Evolutionary conservation across 1,140 invertebrate species (phyloP), one percentile per base, ranked within the genome.

Genomic region (Oreohelix idahoensis): DNA sequence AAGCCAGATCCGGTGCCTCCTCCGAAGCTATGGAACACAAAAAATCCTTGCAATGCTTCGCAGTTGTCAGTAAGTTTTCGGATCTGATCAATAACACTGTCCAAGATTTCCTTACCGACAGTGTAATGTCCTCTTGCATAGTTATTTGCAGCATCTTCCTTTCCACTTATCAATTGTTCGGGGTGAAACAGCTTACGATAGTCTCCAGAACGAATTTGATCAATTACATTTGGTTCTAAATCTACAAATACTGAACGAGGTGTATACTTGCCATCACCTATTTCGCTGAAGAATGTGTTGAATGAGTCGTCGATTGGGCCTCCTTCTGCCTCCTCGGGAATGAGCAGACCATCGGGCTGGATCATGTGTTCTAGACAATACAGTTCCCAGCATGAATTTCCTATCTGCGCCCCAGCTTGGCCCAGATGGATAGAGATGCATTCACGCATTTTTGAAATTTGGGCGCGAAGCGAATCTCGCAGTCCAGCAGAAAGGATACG

Each of bases 311-410:
- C 95, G 38, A 95, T 95, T 29, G 94, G 94, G 10, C 92, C 89
- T 78, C 89, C 86, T 17, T 88, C 86, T 69, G 87, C 87, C 51
- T 88, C 89, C 51, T 76, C 79, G 45, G 89, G 88, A 85, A 91
- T 88, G 78, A 94, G 93, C 97, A 77, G n/a, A 1, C 96, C 96
- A 93, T 97, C 96, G 63, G 96, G 96, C 91, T 97, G 96, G 90
- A 97, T 97, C 45, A 96, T 96, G 93, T 97, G 96, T 91, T 97
- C 96, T 87, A 97, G 92, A 92, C 96, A 97, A 93, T 97, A 97
- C 77, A 97, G 93, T 90, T 97, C 96, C 94, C 94, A 95, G 86
- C 94, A 95, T 58, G 96, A 96, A 91, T 97, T 97, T 86, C 96
- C 96, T 90, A 97, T 96, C 93, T 97, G 96, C 15, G 83, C 95